phyloP scores from a whole-genome alignment of 2,797 vertebrate species.

The Characodon lateralis region DNA sequence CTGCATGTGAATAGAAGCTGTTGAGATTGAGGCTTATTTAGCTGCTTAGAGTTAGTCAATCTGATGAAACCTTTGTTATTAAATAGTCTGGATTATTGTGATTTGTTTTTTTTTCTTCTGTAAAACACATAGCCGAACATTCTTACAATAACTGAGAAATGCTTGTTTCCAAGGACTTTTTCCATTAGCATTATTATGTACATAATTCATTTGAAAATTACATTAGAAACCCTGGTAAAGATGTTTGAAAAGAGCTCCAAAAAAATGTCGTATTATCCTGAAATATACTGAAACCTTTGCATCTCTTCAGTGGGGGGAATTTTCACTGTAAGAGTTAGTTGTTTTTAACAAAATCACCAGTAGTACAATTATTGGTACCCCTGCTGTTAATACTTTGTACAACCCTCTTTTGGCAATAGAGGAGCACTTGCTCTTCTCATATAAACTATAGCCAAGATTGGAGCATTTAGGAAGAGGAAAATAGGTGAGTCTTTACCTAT shows the following conservation, averaged over 20 bases:
- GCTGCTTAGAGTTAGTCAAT: background rate
- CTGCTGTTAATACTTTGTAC: too few species aligned
- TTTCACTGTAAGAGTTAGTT: too few species aligned
- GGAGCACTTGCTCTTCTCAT: too few species aligned
- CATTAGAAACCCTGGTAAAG: background rate
- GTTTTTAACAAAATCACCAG: too few species aligned
- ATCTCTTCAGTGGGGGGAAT: too few species aligned
- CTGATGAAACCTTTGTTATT: background rate
- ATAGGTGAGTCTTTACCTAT: too few species aligned
- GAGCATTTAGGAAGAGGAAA: too few species aligned
- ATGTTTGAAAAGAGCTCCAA: background rate
- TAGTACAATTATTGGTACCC: too few species aligned
- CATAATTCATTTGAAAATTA: constrained; percentile 4
- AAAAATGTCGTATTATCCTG: background rate
- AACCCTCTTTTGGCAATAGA: too few species aligned
- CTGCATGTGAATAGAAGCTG: background rate
- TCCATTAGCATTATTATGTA: background rate
- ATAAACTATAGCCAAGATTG: too few species aligned
- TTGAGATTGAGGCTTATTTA: background rate
- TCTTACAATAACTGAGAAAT: background rate
- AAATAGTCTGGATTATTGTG: background rate
- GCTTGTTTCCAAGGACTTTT: background rate
- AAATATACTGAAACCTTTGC: background rate
- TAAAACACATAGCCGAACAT: background rate
- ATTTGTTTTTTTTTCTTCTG: background rate